Evolutionary conservation across 2,797 vertebrate species (phyloP).

Genomic region (Cynopterus sphinx): DNA sequence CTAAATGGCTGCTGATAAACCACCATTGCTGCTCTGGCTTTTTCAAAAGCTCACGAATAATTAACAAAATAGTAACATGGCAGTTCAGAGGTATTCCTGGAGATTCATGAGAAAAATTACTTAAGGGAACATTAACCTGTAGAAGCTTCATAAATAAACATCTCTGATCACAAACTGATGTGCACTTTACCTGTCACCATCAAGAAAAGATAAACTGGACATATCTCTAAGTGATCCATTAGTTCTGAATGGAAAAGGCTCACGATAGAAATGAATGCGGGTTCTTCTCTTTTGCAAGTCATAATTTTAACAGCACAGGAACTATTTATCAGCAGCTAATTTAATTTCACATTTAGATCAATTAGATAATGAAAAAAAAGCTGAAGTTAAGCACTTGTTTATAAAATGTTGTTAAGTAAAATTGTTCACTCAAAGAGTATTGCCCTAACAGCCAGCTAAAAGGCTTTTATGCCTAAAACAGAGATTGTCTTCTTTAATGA

Average conservation of each 20-base stretch:
- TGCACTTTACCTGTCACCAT: constrained; percentile 14
- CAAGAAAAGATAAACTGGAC: constrained; percentile 55
- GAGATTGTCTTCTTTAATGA: background rate
- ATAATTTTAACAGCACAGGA: constrained; percentile 67
- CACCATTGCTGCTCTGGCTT: background rate
- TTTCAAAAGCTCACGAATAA: background rate
- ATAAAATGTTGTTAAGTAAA: constrained; percentile 24
- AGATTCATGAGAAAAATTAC: constrained; percentile 44
- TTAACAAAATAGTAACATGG: background rate
- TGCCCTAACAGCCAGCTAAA: background rate
- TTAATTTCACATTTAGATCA: constrained; percentile 75
- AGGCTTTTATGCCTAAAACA: background rate
- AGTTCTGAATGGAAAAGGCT: constrained; percentile 20
- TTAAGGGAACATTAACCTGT: background rate
- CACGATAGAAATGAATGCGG: constrained; percentile 40
- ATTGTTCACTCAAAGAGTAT: constrained; percentile 26
- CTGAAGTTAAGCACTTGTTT: constrained; percentile 58
- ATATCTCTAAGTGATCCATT: constrained; percentile 19
- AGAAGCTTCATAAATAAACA: constrained; percentile 16
- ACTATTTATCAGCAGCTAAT: constrained; percentile 74
- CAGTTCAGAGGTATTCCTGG: background rate
- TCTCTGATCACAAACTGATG: background rate
- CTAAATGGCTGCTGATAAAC: background rate
- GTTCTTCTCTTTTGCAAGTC: constrained; percentile 52
- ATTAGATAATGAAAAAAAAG: constrained; percentile 18